Percentiles rank a stretch among this genome's conserved stretches.
Conservation (phyloP, 2,113 vertebrate genomes). For the Sinocyclocheilus grahami region DNA sequence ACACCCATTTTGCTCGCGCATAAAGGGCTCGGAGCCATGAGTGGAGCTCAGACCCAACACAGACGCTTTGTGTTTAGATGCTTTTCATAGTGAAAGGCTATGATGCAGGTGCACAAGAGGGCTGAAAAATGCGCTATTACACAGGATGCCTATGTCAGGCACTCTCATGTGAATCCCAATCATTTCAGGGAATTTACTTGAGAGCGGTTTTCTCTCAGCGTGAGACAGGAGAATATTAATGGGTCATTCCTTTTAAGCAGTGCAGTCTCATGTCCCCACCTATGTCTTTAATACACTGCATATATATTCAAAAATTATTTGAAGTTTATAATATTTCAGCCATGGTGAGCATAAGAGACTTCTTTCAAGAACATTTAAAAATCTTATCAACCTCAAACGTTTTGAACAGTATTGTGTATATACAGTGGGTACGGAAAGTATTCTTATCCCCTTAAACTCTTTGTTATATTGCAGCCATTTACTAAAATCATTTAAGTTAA, state of each 20-base stretch:
- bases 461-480: too few relatives aligned
- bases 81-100: constrained; percentile 49
- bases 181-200: constrained; percentile 28
- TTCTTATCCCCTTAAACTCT: too few relatives aligned
- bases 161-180: background rate
- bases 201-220: constrained; percentile 12
- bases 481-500: too few relatives aligned
- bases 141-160: constrained; percentile 24
- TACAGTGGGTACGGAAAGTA: too few relatives aligned
- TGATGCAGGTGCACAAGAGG: constrained; percentile 31
- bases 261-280: background rate
- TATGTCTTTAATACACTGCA: too few relatives aligned
- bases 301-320: too few relatives aligned
- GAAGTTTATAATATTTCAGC: too few relatives aligned
- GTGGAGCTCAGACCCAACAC: constrained; percentile 45
- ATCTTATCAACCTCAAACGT: too few relatives aligned
- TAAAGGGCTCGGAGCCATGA: constrained; percentile 48
- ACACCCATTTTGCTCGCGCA: constrained; percentile 51
- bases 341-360: too few relatives aligned
- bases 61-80: constrained; percentile 38
- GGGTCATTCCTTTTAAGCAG: constrained; percentile 6
- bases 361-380: too few relatives aligned
- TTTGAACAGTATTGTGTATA: too few relatives aligned
- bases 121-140: constrained; percentile 14
- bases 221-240: constrained; percentile 46